Evolutionary conservation across 2,888 invertebrate genomes (phyloP).

Genomic region (Pseudococcus jackbeardsleyi): DNA sequence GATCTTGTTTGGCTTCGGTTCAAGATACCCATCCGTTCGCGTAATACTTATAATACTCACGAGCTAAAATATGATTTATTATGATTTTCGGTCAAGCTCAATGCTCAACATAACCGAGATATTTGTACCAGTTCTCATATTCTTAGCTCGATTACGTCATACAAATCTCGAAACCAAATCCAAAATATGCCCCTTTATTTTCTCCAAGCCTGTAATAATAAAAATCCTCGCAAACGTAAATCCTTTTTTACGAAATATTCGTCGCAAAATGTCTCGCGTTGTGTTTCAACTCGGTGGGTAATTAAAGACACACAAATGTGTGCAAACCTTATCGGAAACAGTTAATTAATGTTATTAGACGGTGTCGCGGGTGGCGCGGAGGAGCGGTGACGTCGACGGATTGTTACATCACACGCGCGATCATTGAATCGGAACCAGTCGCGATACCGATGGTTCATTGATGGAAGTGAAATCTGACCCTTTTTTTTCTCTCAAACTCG

Average conservation of each 20-base stretch:
- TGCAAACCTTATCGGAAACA: conserved; percentile 21
- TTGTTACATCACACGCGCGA: conserved; percentile 36
- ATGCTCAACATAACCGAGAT: neutral
- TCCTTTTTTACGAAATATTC: conserved; percentile 30
- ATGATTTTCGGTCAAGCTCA: neutral
- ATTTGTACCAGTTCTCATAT: neutral
- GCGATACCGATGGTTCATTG: conserved; percentile 26
- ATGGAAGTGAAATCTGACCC: conserved; percentile 55
- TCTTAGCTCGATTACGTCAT: neutral
- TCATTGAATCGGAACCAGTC: conserved; percentile 20
- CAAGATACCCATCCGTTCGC: neutral
- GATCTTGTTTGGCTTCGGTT: conserved; percentile 37
- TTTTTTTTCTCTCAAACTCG: neutral
- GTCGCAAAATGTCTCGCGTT: neutral
- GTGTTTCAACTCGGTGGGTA: neutral
- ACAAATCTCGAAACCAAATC: neutral
- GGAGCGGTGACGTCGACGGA: neutral
- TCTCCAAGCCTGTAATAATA: neutral
- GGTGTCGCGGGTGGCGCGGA: neutral
- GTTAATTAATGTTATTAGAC: conserved; percentile 48
- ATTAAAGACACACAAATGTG: neutral
- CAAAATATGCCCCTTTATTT: neutral
- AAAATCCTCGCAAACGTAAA: conserved; percentile 28
- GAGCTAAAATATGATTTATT: neutral
- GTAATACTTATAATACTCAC: too few species aligned